phyloP scores from a whole-genome alignment of 2,888 invertebrate species.

The Drosophila villosipedis region DNA sequence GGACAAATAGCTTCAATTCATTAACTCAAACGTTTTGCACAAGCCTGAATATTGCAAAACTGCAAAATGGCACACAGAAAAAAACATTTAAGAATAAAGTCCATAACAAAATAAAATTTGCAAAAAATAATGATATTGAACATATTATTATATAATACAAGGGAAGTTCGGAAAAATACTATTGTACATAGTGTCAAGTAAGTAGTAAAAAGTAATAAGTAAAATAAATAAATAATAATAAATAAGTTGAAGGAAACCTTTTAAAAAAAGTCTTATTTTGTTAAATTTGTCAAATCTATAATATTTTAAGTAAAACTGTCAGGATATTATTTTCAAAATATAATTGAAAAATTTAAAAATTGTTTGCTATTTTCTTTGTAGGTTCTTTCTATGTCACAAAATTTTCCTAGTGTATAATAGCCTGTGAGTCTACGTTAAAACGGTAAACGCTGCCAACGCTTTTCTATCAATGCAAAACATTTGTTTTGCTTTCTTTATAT shows the following conservation, averaged over 20 bases:
- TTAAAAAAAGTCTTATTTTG: background rate
- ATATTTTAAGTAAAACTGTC: background rate
- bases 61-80: constrained; percentile 37
- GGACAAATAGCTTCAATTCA: constrained; percentile 66
- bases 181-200: background rate
- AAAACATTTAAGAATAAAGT: background rate
- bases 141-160: background rate
- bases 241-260: too few species aligned
- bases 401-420: constrained; percentile 9
- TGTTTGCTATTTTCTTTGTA: background rate
- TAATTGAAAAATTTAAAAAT: background rate
- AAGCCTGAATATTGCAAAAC: constrained; percentile 63
- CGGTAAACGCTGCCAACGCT: constrained; percentile 28
- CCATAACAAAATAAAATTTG: background rate
- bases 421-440: background rate
- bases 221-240: background rate
- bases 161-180: background rate
- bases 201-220: background rate
- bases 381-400: background rate
- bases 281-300: background rate
- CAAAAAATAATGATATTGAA: background rate
- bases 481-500: constrained; percentile 43
- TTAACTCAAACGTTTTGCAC: constrained; percentile 67
- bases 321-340: background rate
- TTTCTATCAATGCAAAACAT: constrained; percentile 47